phyloP scores from a whole-genome alignment of 2,888 invertebrate genomes.

The Philhelius pedissequus region DNA sequence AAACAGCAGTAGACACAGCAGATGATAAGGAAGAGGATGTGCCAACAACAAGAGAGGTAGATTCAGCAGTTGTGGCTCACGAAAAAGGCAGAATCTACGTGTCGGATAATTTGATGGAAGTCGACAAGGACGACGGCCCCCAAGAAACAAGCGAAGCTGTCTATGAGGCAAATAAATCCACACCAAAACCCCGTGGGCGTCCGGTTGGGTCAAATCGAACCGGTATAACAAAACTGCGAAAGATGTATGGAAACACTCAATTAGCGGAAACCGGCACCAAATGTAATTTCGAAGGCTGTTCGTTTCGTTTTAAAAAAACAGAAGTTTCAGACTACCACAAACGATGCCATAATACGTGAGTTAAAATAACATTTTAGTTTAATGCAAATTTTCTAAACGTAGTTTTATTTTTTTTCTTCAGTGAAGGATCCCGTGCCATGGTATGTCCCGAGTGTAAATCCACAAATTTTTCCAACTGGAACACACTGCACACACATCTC shows the following conservation, averaged over 20 bases:
- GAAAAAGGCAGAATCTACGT: constrained; percentile 77
- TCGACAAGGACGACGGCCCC: constrained; percentile 8
- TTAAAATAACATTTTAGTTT: too few relatives aligned
- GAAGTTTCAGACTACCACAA: constrained; percentile 76
- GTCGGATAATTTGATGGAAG: constrained; percentile 76
- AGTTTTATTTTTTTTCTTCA: constrained; percentile 25
- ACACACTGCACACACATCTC: constrained; percentile 86
- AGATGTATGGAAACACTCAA: constrained; percentile 62
- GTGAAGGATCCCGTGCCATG: constrained; percentile 71
- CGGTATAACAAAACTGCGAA: constrained; percentile 73
- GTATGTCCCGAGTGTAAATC: constrained; percentile 84
- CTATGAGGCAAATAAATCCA: neutral
- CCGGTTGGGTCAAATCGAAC: constrained; percentile 76
- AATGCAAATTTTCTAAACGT: too few relatives aligned
- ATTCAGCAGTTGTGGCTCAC: constrained; percentile 44
- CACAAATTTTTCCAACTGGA: constrained; percentile 80
- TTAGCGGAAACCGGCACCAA: constrained; percentile 72
- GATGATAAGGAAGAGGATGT: constrained; percentile 10
- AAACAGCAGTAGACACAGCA: neutral
- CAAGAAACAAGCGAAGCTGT: constrained; percentile 28
- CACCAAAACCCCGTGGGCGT: constrained; percentile 73
- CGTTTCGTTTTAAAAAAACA: constrained; percentile 76
- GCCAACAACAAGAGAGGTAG: neutral
- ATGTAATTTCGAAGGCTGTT: constrained; percentile 75
- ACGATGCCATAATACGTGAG: constrained; percentile 75